Evolutionary conservation across 2,888 invertebrate genomes (phyloP), one percentile per base, ranked within the genome.

Genomic region (Sthenelais limicola): DNA sequence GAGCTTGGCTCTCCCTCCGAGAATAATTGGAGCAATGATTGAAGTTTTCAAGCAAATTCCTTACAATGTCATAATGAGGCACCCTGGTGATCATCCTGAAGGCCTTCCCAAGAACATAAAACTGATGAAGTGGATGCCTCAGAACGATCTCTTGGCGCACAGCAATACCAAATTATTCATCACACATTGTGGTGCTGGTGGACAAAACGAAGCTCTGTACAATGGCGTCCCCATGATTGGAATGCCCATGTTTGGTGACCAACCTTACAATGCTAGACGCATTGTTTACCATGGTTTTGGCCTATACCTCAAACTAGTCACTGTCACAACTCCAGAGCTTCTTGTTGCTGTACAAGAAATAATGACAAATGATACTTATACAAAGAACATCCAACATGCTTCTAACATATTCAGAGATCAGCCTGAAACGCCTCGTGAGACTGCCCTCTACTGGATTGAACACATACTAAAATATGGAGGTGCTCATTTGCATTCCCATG

Each of bases 211-310:
- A 47, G 24, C 5, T 2, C 49, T 68, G 5, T 68, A 48, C n/a
- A 26, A 68, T 26, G 68, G 48, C 18, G 49, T 68, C 18, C 68
- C 68, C 1, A 68, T 68, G 68, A 47, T 68, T 26, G 68, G 68
- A 21, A 18, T 68, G 1, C 68, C 68, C n/a, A 48, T 68, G 26
- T 47, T 28, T 24, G 68, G 43, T 18, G 68, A 68, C 3, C 68
- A 68, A 24, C 47, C 9, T 7, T 68, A 47, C 26, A 68, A 68
- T 48, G 68, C 48, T 1, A 12, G 18, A 1, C 47, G 68, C 18
- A 68, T 18, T 30, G 18, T 18, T 24, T 52, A 69, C 51, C 35
- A 52, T 28, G 35, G 38, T 2, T 52, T 24, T 52, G 69, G 69
- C 15, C 18, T 52, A 1, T 5, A 51, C 18, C 32, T 51, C 24